These are phyloP conservation scores for Sylvilagus bachmani DNA, from an alignment of 2,113 vertebrate species.

Conservation along the genomic window DNA sequence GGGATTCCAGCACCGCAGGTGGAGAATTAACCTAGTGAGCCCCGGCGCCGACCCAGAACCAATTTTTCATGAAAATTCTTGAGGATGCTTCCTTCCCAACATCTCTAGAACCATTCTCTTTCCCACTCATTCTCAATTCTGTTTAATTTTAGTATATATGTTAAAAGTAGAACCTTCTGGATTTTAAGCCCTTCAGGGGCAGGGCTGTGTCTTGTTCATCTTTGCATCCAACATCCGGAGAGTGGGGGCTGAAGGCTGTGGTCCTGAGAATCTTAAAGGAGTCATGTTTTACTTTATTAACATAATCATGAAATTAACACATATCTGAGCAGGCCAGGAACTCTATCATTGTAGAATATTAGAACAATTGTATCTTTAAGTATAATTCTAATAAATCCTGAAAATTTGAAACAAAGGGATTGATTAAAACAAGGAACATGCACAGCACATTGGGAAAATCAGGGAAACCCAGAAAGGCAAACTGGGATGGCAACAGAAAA, in stretches of 20 bases:
- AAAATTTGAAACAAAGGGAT: not conserved
- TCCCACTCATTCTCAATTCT: constrained; percentile 1
- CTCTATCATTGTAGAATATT: not conserved
- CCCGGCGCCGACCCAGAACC: not conserved
- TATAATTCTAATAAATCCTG: not conserved
- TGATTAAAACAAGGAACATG: not conserved
- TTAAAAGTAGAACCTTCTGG: not conserved
- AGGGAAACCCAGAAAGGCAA: not conserved
- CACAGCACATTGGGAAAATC: not conserved
- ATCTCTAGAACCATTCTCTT: not conserved
- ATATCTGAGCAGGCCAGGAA: not conserved
- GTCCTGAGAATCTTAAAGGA: not conserved
- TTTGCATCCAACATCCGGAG: not conserved
- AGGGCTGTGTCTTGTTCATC: not conserved
- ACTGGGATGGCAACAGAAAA: not conserved
- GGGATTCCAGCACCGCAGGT: too few species aligned
- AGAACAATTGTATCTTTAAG: not conserved
- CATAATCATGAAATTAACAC: not conserved
- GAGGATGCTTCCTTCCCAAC: not conserved
- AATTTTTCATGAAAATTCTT: not conserved
- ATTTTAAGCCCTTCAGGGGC: not conserved
- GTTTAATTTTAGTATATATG: constrained; percentile 3
- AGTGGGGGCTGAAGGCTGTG: not conserved
- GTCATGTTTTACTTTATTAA: not conserved
- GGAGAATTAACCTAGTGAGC: too few species aligned